Conservation (phyloP, 1,140 invertebrate species). For the Drosophila ficusphila region DNA sequence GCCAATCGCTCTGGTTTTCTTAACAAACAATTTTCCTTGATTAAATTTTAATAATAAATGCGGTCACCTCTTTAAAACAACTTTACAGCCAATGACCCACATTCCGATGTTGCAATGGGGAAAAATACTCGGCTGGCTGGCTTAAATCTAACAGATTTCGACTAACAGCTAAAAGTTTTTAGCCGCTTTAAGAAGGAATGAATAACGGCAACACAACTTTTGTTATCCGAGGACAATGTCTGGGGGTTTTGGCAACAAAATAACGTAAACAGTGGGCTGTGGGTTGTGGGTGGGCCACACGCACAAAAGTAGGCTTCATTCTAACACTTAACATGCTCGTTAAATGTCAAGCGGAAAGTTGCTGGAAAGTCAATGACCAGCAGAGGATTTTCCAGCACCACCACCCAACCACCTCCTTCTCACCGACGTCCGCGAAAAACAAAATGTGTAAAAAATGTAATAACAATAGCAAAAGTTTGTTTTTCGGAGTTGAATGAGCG, state of each 20-base stretch:
- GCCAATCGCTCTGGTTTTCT: conserved; percentile 16
- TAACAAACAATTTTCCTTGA: conserved; percentile 36
- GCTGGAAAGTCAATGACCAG: conserved; percentile 74
- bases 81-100: conserved; percentile 49
- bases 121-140: not conserved
- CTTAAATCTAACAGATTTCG: conserved; percentile 26
- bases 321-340: conserved; percentile 80
- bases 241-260: conserved; percentile 33
- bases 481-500: conserved; percentile 73
- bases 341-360: conserved; percentile 77
- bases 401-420: no score
- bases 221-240: conserved; percentile 71
- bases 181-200: conserved; percentile 35
- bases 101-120: conserved; percentile 17
- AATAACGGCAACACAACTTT: conserved; percentile 53
- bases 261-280: conserved; percentile 28
- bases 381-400: conserved; percentile 31
- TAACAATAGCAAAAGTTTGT: conserved; percentile 80
- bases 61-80: conserved; percentile 40
- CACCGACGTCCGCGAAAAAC: not conserved
- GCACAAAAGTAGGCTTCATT: conserved; percentile 76
- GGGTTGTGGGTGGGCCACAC: conserved; percentile 3
- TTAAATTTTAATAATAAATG: conserved; percentile 47
- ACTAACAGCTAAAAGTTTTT: conserved; percentile 1
- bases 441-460: conserved; percentile 55